Evolutionary conservation across 92 coral and sea anemone species (phyloP).

Genomic region (Muricea muricata): DNA sequence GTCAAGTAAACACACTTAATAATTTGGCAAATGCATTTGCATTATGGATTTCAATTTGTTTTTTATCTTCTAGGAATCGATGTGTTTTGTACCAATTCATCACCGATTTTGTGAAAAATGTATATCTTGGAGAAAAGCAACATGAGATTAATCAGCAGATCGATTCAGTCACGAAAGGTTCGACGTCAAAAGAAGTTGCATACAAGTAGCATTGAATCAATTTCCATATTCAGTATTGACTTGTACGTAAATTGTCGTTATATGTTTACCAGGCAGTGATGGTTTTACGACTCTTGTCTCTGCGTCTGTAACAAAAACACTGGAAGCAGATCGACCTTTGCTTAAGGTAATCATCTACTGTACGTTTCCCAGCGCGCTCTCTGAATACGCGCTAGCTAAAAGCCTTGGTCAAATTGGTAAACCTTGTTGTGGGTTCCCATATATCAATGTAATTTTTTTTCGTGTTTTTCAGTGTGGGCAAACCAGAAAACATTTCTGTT

Average conservation of each 20-base stretch:
- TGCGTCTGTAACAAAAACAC: constrained; percentile 78
- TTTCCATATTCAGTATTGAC: no score
- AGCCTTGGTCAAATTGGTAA: no score
- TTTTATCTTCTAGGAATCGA: constrained; percentile 84
- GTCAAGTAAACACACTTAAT: no score
- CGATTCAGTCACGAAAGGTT: constrained; percentile 80
- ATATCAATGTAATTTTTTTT: no score
- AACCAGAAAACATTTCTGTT: no score
- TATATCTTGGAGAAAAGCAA: constrained; percentile 87
- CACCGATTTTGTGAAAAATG: constrained; percentile 94
- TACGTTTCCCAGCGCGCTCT: not conserved
- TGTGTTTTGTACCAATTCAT: constrained; percentile 95
- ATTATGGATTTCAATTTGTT: no score
- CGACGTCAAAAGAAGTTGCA: no score
- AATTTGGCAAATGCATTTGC: no score
- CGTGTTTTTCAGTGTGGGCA: no score
- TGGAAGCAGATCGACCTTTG: constrained; percentile 85
- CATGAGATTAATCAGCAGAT: constrained; percentile 90
- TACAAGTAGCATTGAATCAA: no score
- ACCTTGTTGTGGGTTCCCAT: no score
- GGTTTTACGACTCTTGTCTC: constrained; percentile 88
- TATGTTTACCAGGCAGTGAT: constrained; percentile 63
- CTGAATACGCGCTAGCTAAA: no score
- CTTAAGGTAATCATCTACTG: constrained; percentile 70
- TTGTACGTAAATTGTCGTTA: not conserved